phyloP scores from a whole-genome alignment of 2,797 vertebrate genomes.

The Cyclopterus lumpus region DNA sequence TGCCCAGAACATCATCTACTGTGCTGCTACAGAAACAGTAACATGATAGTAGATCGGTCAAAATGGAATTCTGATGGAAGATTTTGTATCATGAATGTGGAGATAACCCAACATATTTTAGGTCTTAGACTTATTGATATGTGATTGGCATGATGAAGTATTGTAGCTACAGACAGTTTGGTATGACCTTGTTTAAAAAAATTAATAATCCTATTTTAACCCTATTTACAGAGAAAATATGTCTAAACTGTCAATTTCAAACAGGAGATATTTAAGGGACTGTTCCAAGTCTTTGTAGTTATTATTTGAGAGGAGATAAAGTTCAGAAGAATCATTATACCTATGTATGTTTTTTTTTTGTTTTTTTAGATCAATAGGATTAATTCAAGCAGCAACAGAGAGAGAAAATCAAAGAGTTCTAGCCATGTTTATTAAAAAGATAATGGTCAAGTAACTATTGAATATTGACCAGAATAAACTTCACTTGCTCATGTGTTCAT shows the following conservation, averaged over 20 bases:
- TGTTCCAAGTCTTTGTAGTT: neutral
- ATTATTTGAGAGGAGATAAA: neutral
- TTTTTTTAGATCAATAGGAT: neutral
- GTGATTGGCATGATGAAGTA: neutral
- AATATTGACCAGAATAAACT: neutral
- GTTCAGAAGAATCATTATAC: neutral
- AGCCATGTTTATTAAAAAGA: neutral
- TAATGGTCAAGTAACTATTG: neutral
- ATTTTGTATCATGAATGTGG: neutral
- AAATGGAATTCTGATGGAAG: neutral
- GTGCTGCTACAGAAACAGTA: neutral
- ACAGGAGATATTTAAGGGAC: neutral
- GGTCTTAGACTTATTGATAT: neutral
- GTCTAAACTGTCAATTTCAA: slow-evolving; percentile 6
- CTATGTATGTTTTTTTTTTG: neutral
- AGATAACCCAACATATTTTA: neutral
- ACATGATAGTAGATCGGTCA: neutral
- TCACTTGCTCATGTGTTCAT: neutral
- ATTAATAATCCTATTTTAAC: neutral
- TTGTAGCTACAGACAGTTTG: neutral
- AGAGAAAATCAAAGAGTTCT: neutral
- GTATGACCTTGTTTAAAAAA: neutral
- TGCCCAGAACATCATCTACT: neutral
- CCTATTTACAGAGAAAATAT: neutral
- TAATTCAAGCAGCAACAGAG: neutral